Percentiles rank a stretch among this genome's conserved stretches.
These are phyloP conservation scores for Puma concolor DNA, from an alignment of 2,113 vertebrate species.

Conservation along the genomic window DNA sequence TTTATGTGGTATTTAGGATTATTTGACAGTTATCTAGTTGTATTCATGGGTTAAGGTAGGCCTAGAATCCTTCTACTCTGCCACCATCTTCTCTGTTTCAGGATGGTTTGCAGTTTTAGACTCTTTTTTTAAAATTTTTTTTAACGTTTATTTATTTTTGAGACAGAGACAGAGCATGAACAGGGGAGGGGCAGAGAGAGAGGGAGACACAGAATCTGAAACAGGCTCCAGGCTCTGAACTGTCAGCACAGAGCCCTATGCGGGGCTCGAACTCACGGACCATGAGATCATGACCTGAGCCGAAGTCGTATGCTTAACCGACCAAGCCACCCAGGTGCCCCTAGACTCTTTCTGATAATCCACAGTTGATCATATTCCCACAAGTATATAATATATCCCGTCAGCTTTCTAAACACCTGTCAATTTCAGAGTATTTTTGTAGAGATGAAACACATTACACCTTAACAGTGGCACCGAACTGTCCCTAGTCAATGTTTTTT, in stretches of 20 bases:
- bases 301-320: too few species aligned
- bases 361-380: background rate
- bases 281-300: too few species aligned
- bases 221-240: too few species aligned
- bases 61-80: background rate
- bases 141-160: too few species aligned
- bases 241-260: too few species aligned
- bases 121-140: background rate
- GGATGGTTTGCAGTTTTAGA: background rate
- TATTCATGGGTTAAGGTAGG: background rate
- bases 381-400: background rate
- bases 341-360: background rate
- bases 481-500: background rate
- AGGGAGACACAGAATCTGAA: too few species aligned
- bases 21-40: background rate
- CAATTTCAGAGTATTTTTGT: background rate
- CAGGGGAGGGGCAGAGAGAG: too few species aligned
- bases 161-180: too few species aligned
- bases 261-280: too few species aligned
- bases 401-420: constrained; percentile 1
- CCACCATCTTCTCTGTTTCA: background rate
- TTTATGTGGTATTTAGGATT: background rate
- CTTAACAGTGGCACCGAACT: background rate
- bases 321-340: too few species aligned
- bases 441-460: background rate